These are phyloP conservation scores for Verasper variegatus DNA, from an alignment of 2,113 vertebrate species.

Conservation along the genomic window DNA sequence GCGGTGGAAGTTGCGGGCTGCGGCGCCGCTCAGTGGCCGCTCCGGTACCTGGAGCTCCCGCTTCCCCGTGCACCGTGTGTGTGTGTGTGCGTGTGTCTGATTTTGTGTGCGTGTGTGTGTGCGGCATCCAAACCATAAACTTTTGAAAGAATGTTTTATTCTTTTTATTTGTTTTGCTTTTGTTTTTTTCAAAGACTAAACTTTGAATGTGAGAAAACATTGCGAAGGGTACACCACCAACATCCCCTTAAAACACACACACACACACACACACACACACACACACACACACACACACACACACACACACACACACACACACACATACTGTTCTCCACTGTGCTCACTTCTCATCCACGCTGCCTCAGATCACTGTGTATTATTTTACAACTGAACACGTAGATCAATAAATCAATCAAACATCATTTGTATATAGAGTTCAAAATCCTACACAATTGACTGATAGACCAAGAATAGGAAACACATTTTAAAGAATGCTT, in stretches of 20 bases:
- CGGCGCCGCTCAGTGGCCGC: conserved; percentile 83
- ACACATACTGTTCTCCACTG: no score
- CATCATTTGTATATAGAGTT: neutral
- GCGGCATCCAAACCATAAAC: neutral
- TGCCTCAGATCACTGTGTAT: no score
- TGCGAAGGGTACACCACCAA: no score
- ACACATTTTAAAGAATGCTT: no score
- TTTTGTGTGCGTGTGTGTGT: no score
- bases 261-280: no score
- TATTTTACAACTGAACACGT: neutral
- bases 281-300: no score
- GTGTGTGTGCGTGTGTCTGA: no score
- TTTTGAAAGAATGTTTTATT: neutral
- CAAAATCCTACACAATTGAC: neutral
- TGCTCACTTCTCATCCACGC: no score
- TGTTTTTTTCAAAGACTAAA: neutral
- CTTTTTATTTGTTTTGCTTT: neutral
- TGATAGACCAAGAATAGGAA: neutral
- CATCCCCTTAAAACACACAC: no score
- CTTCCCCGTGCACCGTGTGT: neutral
- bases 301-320: no score
- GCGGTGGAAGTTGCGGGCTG: conserved; percentile 70
- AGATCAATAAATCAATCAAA: neutral
- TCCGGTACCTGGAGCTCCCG: conserved; percentile 14
- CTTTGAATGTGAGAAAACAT: neutral